Conservation (phyloP, 2,113 vertebrate species). For the Corythornis vintsioides region DNA sequence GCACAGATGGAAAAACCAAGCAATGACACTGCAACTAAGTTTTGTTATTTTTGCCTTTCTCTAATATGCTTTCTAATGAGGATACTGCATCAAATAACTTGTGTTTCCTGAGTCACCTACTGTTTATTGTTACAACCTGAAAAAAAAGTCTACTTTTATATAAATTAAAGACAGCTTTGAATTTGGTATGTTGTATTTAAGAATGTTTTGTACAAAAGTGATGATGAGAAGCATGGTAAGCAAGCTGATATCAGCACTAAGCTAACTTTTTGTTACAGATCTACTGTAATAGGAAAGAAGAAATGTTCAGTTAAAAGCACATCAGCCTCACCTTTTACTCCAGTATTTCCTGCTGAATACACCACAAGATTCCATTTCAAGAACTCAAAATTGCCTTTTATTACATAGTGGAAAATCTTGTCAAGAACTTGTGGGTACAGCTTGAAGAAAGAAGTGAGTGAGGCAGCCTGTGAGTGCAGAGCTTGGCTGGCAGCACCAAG, state of each 20-base stretch:
- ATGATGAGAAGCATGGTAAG: background rate
- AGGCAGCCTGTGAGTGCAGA: background rate
- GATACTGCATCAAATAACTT: background rate
- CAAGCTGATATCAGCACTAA: background rate
- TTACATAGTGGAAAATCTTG: background rate
- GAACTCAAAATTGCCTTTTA: constrained; percentile 43
- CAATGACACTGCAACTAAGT: background rate
- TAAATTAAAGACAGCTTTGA: background rate
- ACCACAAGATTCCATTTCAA: background rate
- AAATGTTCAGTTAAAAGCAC: background rate
- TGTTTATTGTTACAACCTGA: background rate
- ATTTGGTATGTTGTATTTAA: background rate
- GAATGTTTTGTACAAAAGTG: background rate
- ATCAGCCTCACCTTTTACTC: background rate
- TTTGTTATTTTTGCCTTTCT: background rate
- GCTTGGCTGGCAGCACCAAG: background rate
- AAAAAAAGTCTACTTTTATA: background rate
- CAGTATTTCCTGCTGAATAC: background rate
- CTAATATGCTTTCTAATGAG: background rate
- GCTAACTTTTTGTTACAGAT: background rate
- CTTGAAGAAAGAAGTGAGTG: constrained; percentile 8
- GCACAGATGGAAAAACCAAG: background rate
- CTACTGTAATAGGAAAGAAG: background rate
- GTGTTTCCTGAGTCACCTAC: background rate
- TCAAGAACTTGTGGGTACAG: constrained; percentile 16